phyloP scores from a whole-genome alignment of 2,113 vertebrate genomes.

The Toxotes chatareus region DNA sequence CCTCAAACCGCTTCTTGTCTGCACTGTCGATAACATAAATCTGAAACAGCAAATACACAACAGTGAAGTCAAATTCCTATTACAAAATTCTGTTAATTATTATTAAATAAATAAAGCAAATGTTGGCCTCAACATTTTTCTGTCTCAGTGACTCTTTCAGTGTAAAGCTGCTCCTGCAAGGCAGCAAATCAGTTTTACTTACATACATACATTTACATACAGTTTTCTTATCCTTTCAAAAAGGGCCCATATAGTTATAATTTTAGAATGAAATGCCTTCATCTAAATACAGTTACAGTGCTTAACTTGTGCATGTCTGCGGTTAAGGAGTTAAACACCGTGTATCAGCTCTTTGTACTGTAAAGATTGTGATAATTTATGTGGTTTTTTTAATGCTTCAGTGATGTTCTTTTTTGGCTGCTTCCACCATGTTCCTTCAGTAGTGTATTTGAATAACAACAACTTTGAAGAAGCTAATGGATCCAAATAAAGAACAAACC shows the following conservation, averaged over 20 bases:
- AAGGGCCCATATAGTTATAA: not conserved
- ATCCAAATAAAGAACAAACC: not conserved
- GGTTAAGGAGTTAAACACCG: not conserved
- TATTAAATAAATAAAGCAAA: not conserved
- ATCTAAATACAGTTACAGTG: not conserved
- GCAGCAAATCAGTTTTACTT: not conserved
- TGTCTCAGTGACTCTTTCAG: not conserved
- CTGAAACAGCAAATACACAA: slow-evolving; percentile 70
- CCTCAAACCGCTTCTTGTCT: slow-evolving; percentile 92
- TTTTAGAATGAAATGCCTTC: not conserved
- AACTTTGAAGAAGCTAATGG: not conserved
- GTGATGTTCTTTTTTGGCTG: not conserved
- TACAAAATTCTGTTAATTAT: not conserved
- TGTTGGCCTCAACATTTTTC: not conserved
- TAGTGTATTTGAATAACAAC: not conserved
- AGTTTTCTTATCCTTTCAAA: not conserved
- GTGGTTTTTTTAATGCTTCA: not conserved
- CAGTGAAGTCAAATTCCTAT: not conserved
- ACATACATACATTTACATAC: not conserved
- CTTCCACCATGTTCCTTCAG: not conserved
- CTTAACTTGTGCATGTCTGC: not conserved
- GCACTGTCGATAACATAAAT: slow-evolving; percentile 93
- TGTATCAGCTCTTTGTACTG: not conserved
- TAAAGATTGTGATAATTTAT: not conserved
- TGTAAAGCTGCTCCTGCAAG: not conserved